Evolutionary conservation across 1,140 invertebrate species (phyloP).

Genomic region (Drosophila nasuta): DNA sequence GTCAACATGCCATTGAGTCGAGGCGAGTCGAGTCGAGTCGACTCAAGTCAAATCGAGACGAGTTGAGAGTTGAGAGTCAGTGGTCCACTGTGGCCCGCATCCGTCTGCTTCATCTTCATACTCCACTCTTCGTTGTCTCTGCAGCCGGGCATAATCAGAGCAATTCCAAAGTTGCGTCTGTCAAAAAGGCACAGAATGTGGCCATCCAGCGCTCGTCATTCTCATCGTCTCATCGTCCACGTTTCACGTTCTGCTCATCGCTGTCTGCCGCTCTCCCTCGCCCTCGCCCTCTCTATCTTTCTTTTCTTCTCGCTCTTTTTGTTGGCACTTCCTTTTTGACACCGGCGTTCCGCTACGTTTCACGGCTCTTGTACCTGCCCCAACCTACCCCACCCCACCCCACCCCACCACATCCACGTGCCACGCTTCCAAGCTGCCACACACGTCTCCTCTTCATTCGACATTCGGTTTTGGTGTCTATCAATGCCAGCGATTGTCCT

Average conservation of each 20-base stretch:
- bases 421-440: not conserved
- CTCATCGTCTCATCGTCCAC: slow-evolving; percentile 16
- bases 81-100: slow-evolving; percentile 24
- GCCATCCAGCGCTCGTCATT: slow-evolving; percentile 32
- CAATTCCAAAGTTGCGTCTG: slow-evolving; percentile 79
- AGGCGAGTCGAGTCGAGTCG: slow-evolving; percentile 9
- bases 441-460: slow-evolving; percentile 31
- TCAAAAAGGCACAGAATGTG: slow-evolving; percentile 79
- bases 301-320: slow-evolving; percentile 41
- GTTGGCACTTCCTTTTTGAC: slow-evolving; percentile 77
- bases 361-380: slow-evolving; percentile 54
- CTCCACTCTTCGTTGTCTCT: slow-evolving; percentile 15
- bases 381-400: not conserved
- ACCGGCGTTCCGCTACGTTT: slow-evolving; percentile 80
- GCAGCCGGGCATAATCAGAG: slow-evolving; percentile 70
- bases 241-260: slow-evolving; percentile 12
- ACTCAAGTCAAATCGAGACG: not conserved
- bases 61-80: slow-evolving; percentile 6
- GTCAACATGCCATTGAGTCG: slow-evolving; percentile 80
- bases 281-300: not conserved
- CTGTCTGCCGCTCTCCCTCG: slow-evolving; percentile 7
- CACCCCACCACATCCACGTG: slow-evolving; percentile 25
- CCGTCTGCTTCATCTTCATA: not conserved
- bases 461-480: slow-evolving; percentile 52
- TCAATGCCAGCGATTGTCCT: slow-evolving; percentile 72